These are phyloP conservation scores for Ptilodon capucinus DNA, from an alignment of 2,888 invertebrate species.

Conservation along the genomic window DNA sequence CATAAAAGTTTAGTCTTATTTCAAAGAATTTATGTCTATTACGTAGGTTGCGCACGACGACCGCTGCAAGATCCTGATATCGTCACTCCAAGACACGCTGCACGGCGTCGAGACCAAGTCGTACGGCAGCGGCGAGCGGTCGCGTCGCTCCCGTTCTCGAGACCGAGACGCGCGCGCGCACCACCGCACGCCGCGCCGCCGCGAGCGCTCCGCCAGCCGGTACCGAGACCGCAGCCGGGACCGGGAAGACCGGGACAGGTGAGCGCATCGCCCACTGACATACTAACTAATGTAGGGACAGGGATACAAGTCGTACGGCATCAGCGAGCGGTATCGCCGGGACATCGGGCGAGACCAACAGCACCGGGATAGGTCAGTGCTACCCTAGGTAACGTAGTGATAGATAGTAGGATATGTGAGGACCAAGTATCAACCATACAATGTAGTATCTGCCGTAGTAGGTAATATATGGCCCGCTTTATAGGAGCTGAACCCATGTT, in stretches of 20 bases:
- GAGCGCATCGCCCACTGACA: too few species aligned
- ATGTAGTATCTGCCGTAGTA: too few species aligned
- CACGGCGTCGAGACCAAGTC: constrained; percentile 99
- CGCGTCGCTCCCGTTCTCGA: constrained; percentile 74
- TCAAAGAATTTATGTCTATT: not conserved
- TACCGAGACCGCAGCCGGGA: constrained; percentile 73
- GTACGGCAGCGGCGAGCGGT: constrained; percentile 86
- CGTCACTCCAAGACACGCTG: constrained; percentile 97
- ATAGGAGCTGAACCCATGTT: too few species aligned
- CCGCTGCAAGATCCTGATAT: constrained; percentile 98
- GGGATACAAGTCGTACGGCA: too few species aligned
- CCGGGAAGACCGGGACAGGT: constrained; percentile 74
- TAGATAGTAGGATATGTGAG: too few species aligned
- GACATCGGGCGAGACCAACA: too few species aligned
- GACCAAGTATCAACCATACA: too few species aligned
- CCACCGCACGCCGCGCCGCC: constrained; percentile 67
- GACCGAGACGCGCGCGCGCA: constrained; percentile 59
- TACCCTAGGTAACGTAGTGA: too few species aligned
- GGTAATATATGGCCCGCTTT: too few species aligned
- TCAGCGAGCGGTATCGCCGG: too few species aligned
- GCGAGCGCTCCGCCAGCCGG: constrained; percentile 67
- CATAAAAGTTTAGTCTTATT: not conserved
- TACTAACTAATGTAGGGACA: too few species aligned
- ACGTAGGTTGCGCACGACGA: constrained; percentile 93
- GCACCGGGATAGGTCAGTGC: too few species aligned